Percentiles rank a stretch among this genome's conserved stretches.
These are phyloP conservation scores for Urocolius indicus DNA, from an alignment of 2,113 vertebrate species.

Conservation along the genomic window DNA sequence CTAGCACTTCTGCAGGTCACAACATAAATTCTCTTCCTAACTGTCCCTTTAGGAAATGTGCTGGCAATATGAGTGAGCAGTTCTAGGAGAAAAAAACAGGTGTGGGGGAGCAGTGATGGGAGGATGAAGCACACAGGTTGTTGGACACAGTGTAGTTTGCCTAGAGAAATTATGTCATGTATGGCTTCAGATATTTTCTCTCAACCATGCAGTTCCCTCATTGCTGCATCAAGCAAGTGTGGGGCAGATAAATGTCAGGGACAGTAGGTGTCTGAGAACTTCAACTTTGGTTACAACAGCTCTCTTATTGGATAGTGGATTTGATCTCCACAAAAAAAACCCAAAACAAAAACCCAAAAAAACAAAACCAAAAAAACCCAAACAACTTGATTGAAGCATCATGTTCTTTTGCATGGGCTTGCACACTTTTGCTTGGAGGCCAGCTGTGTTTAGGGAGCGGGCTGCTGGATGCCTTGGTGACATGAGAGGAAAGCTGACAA, in stretches of 20 bases:
- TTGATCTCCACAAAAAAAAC: neutral
- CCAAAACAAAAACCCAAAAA: too few species aligned
- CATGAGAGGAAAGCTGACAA: neutral
- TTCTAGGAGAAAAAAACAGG: fast-evolving
- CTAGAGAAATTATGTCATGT: neutral
- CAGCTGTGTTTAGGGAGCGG: neutral
- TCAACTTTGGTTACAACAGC: neutral
- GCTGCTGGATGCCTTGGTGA: neutral
- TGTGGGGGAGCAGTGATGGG: neutral
- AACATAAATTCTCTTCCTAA: neutral
- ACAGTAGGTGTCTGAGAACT: neutral
- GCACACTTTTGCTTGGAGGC: neutral
- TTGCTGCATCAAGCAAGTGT: neutral
- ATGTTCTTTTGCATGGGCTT: fast-evolving
- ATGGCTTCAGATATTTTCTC: neutral
- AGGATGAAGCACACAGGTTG: neutral
- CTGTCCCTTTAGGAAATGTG: neutral
- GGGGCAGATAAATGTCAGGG: fast-evolving
- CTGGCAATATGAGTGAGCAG: neutral
- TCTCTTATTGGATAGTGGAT: neutral
- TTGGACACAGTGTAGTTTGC: neutral
- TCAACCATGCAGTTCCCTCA: neutral
- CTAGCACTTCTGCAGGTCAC: neutral
- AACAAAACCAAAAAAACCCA: neutral
- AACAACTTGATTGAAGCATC: neutral